These are phyloP conservation scores for Apostichopus parvimensis DNA, from an alignment of 35 echinoderm and acorn worm species.

Conservation along the genomic window DNA sequence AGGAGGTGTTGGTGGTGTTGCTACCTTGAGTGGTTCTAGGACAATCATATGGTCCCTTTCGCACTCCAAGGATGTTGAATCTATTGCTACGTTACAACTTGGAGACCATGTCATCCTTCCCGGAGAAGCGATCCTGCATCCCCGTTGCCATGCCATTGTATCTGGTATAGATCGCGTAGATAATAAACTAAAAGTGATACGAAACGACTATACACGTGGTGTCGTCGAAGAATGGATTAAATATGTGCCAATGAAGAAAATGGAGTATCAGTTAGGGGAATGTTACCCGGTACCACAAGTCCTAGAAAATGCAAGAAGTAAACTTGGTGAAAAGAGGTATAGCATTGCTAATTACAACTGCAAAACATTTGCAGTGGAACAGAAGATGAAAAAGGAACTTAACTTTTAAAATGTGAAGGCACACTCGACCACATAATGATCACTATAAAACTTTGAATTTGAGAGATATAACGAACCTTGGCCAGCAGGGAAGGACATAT, in stretches of 20 bases:
- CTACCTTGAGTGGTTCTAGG: background rate
- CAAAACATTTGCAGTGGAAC: constrained; percentile 27
- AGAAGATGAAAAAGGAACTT: constrained; percentile 16
- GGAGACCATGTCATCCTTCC: constrained; percentile 27
- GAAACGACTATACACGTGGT: background rate
- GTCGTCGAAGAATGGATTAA: background rate
- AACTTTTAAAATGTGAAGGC: background rate
- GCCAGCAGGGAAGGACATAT: no score
- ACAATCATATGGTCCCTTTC: constrained; percentile 11
- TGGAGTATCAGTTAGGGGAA: background rate
- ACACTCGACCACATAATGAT: no score
- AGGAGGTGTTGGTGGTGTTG: background rate
- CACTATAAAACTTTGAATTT: no score
- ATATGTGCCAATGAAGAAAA: background rate
- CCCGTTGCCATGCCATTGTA: constrained; percentile 40
- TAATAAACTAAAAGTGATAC: background rate
- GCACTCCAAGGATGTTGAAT: background rate
- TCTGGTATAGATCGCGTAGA: background rate
- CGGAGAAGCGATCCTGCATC: background rate
- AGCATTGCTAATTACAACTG: constrained; percentile 11
- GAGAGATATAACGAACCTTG: no score
- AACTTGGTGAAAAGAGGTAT: background rate
- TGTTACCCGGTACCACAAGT: background rate
- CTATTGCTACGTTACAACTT: background rate
- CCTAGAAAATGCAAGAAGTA: background rate